phyloP scores from a whole-genome alignment of 2,888 invertebrate species.

The Linyphia triangularis region DNA sequence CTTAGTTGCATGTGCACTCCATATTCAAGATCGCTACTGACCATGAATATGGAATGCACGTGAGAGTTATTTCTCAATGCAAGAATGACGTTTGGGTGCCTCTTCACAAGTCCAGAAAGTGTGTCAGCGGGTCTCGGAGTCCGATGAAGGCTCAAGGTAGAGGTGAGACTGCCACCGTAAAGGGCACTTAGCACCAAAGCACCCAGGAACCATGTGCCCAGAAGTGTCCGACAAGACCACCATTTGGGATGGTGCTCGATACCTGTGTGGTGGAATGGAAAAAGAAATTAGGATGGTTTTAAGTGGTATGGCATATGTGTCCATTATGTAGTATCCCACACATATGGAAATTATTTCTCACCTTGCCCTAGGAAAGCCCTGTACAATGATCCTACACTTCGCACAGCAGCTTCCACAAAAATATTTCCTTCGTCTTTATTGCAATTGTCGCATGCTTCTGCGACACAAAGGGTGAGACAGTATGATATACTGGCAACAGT shows the following conservation, averaged over 20 bases:
- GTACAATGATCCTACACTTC: constrained; percentile 36
- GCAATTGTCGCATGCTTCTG: not conserved
- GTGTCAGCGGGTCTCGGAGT: constrained; percentile 37
- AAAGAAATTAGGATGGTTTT: not conserved
- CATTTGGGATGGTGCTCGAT: not conserved
- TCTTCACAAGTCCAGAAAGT: constrained; percentile 9
- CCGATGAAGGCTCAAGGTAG: constrained; percentile 52
- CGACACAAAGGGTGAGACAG: constrained; percentile 17
- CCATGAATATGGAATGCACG: constrained; percentile 50
- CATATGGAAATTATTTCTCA: no score
- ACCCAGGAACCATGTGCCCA: constrained; percentile 56
- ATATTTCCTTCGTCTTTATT: not conserved
- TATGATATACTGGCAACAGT: not conserved
- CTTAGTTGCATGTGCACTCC: not conserved
- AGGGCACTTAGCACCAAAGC: constrained; percentile 43
- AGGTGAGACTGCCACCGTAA: constrained; percentile 62
- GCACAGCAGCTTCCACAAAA: constrained; percentile 17
- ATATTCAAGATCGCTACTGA: no score
- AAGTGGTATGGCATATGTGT: no score
- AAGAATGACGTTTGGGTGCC: constrained; percentile 39
- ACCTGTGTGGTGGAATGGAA: no score
- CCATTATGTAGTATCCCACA: no score
- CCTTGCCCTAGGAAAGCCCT: constrained; percentile 60
- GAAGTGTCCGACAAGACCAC: not conserved
- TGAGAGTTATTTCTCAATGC: constrained; percentile 59